Evolutionary conservation across 2,113 vertebrate species (phyloP), one percentile per base, ranked within the genome.

Genomic region (Leptocoma aspasia): DNA sequence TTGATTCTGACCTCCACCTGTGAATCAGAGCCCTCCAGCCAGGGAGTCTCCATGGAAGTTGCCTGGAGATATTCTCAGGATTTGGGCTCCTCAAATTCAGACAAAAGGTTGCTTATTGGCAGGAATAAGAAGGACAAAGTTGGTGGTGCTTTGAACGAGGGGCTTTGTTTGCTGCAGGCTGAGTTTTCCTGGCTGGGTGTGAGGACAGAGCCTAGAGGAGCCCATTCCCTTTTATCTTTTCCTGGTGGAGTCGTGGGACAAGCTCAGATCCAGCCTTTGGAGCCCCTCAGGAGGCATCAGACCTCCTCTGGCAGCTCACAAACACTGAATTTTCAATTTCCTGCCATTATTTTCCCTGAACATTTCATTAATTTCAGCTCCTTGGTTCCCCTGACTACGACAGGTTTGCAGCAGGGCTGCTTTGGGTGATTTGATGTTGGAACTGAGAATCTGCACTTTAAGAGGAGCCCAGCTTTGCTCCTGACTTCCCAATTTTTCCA

Each of bases 11-110:
- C 86, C 50, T 90, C 63, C 47, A 39, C 64, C 44, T 1, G 5
- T 96, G 91, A 95, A 81, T 96, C 94, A 96, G 7, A 70, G 64
- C 92, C 76, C 53, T 39, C 21, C 52, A 86, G 78, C 59, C 28
- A 22, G 85, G 87, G 93, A 93, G 94, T 73, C 90, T 5, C 92
- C 68, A 6, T 54, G 4, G 8, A 72, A 52, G 24, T 23, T 63
- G 24, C 75, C 35, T 47, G 53, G 50, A 59, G 78, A 18, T 50
- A 20, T 30, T 90, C 78, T 73, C 82, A 44, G 64, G 23, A 49
- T 28, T 6, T 47, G 59, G 59, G 59, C 79, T 88, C 26, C 63
- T 72, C 60, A 42, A 53, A 70, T 54, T 37, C 37, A 49, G 47
- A 28, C 5, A 47, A 7, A 60, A 44, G 28, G 1, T 35, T 39